phyloP scores from a whole-genome alignment of 2,113 vertebrate species.

The Dromiciops gliroides region DNA sequence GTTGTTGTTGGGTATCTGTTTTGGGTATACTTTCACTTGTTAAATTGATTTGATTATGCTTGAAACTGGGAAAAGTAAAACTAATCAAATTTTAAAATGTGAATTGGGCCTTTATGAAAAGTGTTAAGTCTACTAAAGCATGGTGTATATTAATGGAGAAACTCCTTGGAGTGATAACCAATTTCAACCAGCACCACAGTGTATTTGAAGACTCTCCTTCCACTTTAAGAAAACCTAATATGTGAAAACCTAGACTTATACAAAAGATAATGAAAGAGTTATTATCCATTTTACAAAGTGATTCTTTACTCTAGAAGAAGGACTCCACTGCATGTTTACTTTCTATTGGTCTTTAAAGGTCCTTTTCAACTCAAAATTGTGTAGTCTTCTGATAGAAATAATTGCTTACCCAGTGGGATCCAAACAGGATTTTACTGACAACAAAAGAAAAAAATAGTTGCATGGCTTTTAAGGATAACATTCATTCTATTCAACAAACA shows the following conservation, averaged over 20 bases:
- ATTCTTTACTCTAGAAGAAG: constrained; percentile 12
- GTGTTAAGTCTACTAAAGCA: neutral
- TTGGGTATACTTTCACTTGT: neutral
- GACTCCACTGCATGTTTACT: neutral
- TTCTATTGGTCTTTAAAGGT: neutral
- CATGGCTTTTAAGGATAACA: neutral
- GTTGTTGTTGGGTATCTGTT: neutral
- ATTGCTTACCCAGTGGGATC: neutral
- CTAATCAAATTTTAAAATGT: neutral
- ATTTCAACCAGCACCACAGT: neutral
- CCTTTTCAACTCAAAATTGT: neutral
- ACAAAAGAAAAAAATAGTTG: neutral
- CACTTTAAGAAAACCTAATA: neutral
- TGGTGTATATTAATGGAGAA: neutral
- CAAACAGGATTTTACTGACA: neutral
- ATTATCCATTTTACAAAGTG: neutral
- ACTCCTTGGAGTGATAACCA: constrained; percentile 8
- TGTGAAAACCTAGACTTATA: neutral
- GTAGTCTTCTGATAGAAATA: neutral
- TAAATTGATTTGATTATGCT: neutral
- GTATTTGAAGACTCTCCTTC: neutral
- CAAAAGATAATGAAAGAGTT: constrained; percentile 28
- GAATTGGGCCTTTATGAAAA: constrained; percentile 4
- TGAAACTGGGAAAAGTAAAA: constrained; percentile 6
- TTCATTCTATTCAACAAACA: neutral